Percentiles rank a stretch among this genome's conserved stretches.
phyloP scores from a whole-genome alignment of 2,888 invertebrate species.

The Pachymerium ferrugineum region DNA sequence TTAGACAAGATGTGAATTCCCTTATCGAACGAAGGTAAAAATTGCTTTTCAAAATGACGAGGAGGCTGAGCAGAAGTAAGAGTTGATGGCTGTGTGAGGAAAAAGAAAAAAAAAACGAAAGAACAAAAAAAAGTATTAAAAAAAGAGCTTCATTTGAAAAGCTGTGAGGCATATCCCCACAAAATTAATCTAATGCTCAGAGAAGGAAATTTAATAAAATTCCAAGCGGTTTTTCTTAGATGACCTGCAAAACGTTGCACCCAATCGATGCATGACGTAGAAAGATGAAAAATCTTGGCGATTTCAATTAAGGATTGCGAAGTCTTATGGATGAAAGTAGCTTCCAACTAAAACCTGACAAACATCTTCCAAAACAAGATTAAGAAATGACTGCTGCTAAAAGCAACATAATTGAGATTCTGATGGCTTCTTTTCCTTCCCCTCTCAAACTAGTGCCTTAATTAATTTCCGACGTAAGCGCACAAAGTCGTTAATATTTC shows the following conservation, averaged over 20 bases:
- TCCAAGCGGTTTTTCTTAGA: neutral
- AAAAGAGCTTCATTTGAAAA: neutral
- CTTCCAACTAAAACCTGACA: neutral
- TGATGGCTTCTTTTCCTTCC: neutral
- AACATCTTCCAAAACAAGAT: neutral
- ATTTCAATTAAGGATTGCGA: neutral
- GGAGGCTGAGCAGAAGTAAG: neutral
- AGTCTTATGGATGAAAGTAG: neutral
- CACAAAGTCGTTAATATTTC: slow-evolving; percentile 6
- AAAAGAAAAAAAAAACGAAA: neutral
- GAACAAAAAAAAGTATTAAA: neutral
- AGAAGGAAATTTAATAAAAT: neutral
- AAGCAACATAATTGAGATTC: slow-evolving; percentile 10
- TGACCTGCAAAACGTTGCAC: slow-evolving; percentile 18
- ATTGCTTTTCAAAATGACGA: slow-evolving; percentile 4
- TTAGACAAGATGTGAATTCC: slow-evolving; percentile 12
- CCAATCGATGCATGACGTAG: neutral
- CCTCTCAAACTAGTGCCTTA: neutral
- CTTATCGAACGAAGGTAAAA: slow-evolving; percentile 3
- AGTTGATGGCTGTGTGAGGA: neutral
- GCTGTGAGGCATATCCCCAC: slow-evolving; percentile 14
- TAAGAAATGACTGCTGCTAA: slow-evolving; percentile 4
- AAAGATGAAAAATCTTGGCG: neutral
- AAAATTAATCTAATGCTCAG: slow-evolving; percentile 10
- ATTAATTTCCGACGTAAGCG: neutral